These are phyloP conservation scores for Chlorospingus flavigularis DNA, from an alignment of 2,797 vertebrate species.

Conservation along the genomic window DNA sequence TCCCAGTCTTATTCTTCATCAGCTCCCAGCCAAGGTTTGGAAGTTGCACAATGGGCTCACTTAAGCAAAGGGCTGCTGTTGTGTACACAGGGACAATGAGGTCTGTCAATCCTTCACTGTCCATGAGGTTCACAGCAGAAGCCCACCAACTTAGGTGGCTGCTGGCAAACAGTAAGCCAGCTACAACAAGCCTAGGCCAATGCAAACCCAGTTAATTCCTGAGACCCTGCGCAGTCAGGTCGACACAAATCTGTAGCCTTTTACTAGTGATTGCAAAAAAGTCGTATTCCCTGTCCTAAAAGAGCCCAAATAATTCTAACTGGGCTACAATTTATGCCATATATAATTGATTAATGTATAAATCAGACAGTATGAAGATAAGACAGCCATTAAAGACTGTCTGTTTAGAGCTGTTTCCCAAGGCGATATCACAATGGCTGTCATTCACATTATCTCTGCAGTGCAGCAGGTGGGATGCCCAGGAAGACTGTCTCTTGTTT, in stretches of 20 bases:
- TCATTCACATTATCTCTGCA: conserved; percentile 38
- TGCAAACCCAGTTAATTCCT: neutral
- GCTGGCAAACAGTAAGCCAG: neutral
- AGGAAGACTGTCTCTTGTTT: neutral
- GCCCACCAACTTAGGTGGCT: neutral
- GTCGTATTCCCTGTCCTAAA: neutral
- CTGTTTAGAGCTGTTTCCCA: conserved; percentile 10
- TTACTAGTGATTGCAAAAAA: neutral
- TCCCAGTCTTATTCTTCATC: neutral
- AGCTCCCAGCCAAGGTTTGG: neutral
- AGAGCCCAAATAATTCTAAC: neutral
- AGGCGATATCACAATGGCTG: conserved; percentile 11
- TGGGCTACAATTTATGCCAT: neutral
- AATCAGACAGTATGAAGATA: neutral
- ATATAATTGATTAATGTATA: conserved; percentile 1
- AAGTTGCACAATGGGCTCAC: neutral
- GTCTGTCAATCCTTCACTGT: accelerated
- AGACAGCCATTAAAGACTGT: neutral
- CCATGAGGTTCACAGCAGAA: neutral
- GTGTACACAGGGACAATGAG: accelerated
- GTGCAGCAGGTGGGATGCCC: neutral
- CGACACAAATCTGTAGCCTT: neutral
- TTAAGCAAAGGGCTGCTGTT: neutral
- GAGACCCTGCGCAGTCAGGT: neutral
- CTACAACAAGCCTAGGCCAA: neutral